Evolutionary conservation across 2,888 invertebrate species (phyloP).

Genomic region (Mayetiola destructor): DNA sequence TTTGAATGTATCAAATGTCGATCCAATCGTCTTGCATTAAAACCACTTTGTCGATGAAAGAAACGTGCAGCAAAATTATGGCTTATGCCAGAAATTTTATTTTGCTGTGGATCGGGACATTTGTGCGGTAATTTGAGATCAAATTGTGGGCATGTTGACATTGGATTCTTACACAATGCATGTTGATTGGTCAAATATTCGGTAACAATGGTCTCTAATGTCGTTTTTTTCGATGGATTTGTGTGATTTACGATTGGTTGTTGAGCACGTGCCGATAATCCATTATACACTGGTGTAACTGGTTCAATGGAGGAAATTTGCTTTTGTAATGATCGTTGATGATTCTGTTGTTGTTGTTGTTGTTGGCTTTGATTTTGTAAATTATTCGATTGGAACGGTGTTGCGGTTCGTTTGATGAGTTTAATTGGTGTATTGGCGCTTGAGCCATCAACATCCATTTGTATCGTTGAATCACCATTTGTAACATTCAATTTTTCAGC

Average conservation of each 20-base stretch:
- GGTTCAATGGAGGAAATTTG: conserved; percentile 27
- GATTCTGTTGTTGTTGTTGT: conserved; percentile 19
- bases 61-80: conserved; percentile 56
- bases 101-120: conserved; percentile 75
- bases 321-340: conserved; percentile 37
- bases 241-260: conserved; percentile 13
- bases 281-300: conserved; percentile 27
- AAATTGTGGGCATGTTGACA: conserved; percentile 94
- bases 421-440: conserved; percentile 25
- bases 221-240: conserved; percentile 36
- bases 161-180: conserved; percentile 93
- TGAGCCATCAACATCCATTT: not conserved
- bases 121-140: conserved; percentile 91
- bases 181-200: conserved; percentile 96
- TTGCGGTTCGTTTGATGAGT: conserved; percentile 25
- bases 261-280: conserved; percentile 22
- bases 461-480: not conserved
- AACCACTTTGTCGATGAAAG: conserved; percentile 42
- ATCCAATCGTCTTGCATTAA: conserved; percentile 50
- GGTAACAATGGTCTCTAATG: conserved; percentile 83
- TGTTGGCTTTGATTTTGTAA: conserved; percentile 17
- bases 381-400: conserved; percentile 13
- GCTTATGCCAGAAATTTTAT: conserved; percentile 34
- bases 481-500: not conserved
- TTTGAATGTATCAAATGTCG: conserved; percentile 70